Conservation (phyloP, 1,140 invertebrate species). For the Neelides sp. region DNA sequence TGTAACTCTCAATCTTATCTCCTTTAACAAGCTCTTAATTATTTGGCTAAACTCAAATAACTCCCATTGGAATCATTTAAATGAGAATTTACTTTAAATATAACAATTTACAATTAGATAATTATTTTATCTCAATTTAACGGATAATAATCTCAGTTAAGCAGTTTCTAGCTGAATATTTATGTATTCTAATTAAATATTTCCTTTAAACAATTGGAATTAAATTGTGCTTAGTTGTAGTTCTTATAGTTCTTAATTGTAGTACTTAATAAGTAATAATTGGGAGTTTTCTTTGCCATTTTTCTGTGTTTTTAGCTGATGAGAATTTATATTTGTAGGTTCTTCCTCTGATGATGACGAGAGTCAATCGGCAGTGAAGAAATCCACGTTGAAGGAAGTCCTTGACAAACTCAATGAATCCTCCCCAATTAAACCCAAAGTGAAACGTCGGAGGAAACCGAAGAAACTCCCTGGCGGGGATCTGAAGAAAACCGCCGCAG, state of each 20-base stretch:
- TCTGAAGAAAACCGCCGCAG: not conserved
- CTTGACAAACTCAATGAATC: not conserved
- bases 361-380: not conserved
- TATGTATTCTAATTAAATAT: constrained; percentile 1
- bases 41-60: no score
- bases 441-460: not conserved
- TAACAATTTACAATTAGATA: no score
- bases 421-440: not conserved
- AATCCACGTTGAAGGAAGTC: not conserved
- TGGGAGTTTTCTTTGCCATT: constrained; percentile 2
- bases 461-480: not conserved
- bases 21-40: not conserved
- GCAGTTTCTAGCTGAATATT: not conserved
- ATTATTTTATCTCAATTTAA: no score
- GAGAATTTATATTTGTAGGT: not conserved
- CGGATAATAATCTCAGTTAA: no score
- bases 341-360: not conserved
- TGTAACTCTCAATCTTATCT: not conserved
- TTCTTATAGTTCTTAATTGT: not conserved
- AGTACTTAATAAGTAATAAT: not conserved
- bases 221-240: not conserved
- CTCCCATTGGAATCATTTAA: no score
- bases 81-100: no score
- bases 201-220: constrained; percentile 5
- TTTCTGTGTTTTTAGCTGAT: no score